These are phyloP conservation scores for Proales similis DNA, from an alignment of 1,140 invertebrate genomes.

Conservation along the genomic window DNA sequence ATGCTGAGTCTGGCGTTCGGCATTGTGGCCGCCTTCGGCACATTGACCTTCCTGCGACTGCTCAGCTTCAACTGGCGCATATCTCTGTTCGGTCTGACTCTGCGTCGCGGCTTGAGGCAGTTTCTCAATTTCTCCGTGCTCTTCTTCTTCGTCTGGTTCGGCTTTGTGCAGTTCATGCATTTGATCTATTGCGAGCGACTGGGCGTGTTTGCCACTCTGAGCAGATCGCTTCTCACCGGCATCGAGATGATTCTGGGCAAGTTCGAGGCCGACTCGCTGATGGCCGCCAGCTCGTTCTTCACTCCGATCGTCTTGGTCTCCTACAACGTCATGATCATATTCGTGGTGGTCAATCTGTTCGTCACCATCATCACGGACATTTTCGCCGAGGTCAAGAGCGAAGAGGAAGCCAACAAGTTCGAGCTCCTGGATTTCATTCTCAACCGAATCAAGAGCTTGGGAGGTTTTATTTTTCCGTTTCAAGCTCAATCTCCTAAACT, in stretches of 20 bases:
- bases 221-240: neutral
- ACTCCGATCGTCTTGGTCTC: neutral
- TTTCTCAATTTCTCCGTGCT: neutral
- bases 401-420: neutral
- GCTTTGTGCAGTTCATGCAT: conserved; percentile 4
- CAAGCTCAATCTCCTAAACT: too few relatives aligned
- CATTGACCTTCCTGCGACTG: conserved; percentile 56
- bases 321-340: conserved; percentile 21
- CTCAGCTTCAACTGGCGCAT: conserved; percentile 54
- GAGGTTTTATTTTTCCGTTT: too few relatives aligned
- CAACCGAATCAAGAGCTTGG: too few relatives aligned
- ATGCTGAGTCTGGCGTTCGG: conserved; percentile 54
- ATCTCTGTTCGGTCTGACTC: conserved; percentile 46
- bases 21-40: conserved; percentile 55
- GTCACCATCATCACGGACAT: conserved; percentile 21
- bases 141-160: conserved; percentile 13
- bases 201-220: neutral
- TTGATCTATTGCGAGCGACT: conserved; percentile 6
- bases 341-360: conserved; percentile 2
- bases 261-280: neutral
- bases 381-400: neutral
- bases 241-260: conserved; percentile 28
- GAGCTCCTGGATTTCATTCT: too few relatives aligned
- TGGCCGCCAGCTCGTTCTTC: neutral
- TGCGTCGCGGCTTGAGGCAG: neutral